Conservation (phyloP, 2,888 invertebrate genomes). For the Chromoteleia sp. region DNA sequence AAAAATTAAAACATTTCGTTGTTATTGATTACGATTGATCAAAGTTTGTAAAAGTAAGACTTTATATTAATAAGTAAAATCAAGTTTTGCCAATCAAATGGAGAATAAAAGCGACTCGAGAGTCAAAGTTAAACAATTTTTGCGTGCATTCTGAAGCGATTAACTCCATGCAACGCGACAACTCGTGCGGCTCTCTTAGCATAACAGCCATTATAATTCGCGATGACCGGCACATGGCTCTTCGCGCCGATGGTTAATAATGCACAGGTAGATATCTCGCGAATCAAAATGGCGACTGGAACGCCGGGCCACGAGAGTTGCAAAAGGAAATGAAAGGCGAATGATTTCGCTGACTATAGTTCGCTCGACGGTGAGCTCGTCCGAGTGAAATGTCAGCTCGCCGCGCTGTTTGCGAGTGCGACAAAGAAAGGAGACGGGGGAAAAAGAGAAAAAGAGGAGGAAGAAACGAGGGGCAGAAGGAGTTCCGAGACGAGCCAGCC, state of each 20-base stretch:
- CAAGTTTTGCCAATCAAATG: too few species aligned
- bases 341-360: slow-evolving; percentile 70
- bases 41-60: too few species aligned
- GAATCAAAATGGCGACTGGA: slow-evolving; percentile 72
- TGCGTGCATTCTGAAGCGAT: slow-evolving; percentile 32
- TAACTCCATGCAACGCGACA: slow-evolving; percentile 40
- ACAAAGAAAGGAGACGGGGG: slow-evolving; percentile 57
- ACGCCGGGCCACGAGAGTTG: slow-evolving; percentile 68
- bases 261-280: slow-evolving; percentile 69
- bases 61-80: too few species aligned
- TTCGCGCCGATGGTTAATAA: slow-evolving; percentile 67
- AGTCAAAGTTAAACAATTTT: slow-evolving; percentile 23
- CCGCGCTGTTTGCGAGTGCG: slow-evolving; percentile 69
- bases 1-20: too few species aligned
- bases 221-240: slow-evolving; percentile 60
- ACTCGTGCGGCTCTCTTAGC: slow-evolving; percentile 50
- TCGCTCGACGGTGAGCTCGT: slow-evolving; percentile 67
- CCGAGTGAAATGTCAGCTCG: slow-evolving; percentile 78
- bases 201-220: slow-evolving; percentile 65
- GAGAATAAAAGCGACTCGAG: too few species aligned
- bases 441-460: slow-evolving; percentile 62
- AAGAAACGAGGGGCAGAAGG: slow-evolving; percentile 65
- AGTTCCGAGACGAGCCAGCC: slow-evolving; percentile 62
- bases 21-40: too few species aligned
- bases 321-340: slow-evolving; percentile 73